Evolutionary conservation across 2,797 vertebrate species (phyloP).

Genomic region (Eospalax fontanierii): DNA sequence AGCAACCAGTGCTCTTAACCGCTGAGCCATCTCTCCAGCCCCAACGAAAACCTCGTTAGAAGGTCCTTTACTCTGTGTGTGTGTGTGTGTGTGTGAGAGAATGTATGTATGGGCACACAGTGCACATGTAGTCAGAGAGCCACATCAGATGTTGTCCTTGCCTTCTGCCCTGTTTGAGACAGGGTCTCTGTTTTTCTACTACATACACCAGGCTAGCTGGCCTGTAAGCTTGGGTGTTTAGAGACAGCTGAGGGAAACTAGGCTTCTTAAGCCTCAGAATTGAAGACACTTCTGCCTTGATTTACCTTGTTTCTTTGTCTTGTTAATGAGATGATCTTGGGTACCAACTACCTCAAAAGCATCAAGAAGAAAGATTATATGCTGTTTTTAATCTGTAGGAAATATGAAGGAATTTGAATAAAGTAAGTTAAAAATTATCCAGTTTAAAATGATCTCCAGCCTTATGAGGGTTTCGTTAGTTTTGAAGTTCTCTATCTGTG

Average conservation of each 20-base stretch:
- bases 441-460: neutral
- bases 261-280: neutral
- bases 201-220: neutral
- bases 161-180: neutral
- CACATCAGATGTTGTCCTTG: neutral
- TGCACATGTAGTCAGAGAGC: neutral
- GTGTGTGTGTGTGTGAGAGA: neutral
- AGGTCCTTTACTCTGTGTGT: neutral
- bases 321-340: slow-evolving; percentile 21
- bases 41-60: neutral
- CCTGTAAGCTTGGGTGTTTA: neutral
- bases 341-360: neutral
- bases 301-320: neutral
- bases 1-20: too few species aligned
- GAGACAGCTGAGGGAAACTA: neutral
- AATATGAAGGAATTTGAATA: slow-evolving; percentile 1
- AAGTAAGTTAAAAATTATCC: neutral
- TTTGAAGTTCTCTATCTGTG: neutral
- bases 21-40: too few species aligned
- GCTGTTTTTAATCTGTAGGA: neutral
- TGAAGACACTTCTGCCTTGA: neutral
- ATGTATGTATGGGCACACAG: neutral
- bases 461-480: neutral
- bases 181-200: neutral
- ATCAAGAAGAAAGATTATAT: neutral